Evolutionary conservation across 2,113 vertebrate species (phyloP).

Genomic region (Saiga tatarica): DNA sequence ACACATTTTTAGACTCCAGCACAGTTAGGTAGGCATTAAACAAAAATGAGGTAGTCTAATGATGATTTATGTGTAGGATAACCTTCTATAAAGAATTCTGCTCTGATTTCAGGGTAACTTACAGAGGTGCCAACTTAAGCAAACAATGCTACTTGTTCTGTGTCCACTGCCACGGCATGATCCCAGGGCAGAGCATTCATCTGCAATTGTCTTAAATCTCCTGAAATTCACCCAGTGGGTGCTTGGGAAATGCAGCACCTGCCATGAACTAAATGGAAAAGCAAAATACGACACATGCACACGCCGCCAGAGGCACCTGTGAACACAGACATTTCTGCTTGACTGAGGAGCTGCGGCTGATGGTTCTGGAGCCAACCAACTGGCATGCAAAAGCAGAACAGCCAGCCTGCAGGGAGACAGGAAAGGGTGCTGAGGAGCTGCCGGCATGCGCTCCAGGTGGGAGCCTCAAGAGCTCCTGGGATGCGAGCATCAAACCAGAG

Average conservation of each 20-base stretch:
- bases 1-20: conserved; percentile 81
- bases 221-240: background rate
- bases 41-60: conserved; percentile 82
- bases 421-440: background rate
- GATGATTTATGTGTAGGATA: conserved; percentile 81
- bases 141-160: background rate
- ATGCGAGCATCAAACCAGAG: background rate
- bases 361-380: conserved; percentile 45
- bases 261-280: conserved; percentile 20
- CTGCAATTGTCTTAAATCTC: background rate
- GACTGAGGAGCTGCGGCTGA: background rate
- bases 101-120: conserved; percentile 82
- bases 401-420: background rate
- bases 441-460: accelerated
- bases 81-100: conserved; percentile 79
- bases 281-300: conserved; percentile 65
- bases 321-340: conserved; percentile 59
- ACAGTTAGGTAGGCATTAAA: conserved; percentile 83
- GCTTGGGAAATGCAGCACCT: background rate
- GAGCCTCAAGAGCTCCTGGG: background rate
- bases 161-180: background rate
- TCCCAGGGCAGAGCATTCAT: accelerated
- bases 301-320: conserved; percentile 48
- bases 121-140: conserved; percentile 79
- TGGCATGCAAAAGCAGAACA: background rate